Conservation (phyloP, 2,113 vertebrate genomes). For the Murina feae region DNA sequence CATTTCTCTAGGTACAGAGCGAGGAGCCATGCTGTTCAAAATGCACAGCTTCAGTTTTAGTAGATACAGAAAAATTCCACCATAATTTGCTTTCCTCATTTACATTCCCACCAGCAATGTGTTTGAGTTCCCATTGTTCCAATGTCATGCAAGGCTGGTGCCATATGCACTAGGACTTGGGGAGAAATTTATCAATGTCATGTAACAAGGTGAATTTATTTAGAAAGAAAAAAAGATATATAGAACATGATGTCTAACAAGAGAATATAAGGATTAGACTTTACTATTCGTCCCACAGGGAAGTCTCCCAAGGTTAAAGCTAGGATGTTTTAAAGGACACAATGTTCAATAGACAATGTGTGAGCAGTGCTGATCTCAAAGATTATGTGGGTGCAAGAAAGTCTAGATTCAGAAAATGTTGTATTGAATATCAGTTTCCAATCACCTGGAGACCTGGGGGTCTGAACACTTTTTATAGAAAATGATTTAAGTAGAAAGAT, state of each 20-base stretch:
- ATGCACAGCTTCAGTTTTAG: neutral
- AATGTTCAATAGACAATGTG: neutral
- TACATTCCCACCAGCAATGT: conserved; percentile 1
- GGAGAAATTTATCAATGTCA: conserved; percentile 57
- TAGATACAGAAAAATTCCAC: neutral
- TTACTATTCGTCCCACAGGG: neutral
- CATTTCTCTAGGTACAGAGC: neutral
- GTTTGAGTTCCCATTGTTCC: neutral
- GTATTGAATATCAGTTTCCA: neutral
- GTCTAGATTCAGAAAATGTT: neutral
- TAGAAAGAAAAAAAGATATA: neutral
- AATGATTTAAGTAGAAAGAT: neutral
- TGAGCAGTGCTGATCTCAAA: neutral
- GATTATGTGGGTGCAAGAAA: neutral
- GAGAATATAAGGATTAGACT: neutral
- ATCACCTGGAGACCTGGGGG: neutral
- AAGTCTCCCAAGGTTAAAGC: neutral
- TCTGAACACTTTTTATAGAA: neutral
- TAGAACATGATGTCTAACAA: neutral
- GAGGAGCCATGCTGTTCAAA: neutral
- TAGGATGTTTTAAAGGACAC: neutral
- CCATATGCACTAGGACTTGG: conserved; percentile 1
- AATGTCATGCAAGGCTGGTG: neutral
- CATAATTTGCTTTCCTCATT: conserved; percentile 31
- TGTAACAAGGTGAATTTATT: conserved; percentile 2